These are phyloP conservation scores for Candoia aspera DNA, from an alignment of 2,113 vertebrate genomes.

Conservation along the genomic window DNA sequence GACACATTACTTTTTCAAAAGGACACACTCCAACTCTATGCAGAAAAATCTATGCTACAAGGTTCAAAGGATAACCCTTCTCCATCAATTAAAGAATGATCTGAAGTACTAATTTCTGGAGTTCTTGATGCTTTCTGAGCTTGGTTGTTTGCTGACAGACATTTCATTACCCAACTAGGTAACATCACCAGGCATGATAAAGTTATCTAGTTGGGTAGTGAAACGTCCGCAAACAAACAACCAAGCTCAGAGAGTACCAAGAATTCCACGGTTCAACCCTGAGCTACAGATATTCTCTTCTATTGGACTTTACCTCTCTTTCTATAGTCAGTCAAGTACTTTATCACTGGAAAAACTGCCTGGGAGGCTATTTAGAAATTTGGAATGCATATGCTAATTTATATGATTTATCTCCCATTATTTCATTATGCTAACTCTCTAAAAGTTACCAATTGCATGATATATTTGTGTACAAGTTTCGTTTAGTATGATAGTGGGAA, in stretches of 20 bases:
- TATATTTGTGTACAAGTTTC: not conserved
- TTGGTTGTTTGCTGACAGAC: not conserved
- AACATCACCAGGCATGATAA: not conserved
- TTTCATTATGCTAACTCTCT: not conserved
- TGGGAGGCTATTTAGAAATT: not conserved
- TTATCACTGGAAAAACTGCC: not conserved
- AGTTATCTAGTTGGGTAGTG: not conserved
- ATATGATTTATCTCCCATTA: not conserved
- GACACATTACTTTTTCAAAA: not conserved
- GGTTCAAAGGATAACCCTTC: not conserved
- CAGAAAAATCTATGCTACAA: not conserved
- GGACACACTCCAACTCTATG: not conserved
- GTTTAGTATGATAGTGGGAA: not conserved
- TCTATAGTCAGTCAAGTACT: not conserved
- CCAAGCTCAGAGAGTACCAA: not conserved
- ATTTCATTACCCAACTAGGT: not conserved
- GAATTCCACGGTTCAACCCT: not conserved
- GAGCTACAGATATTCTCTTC: not conserved
- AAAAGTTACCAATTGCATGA: not conserved
- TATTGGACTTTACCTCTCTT: not conserved
- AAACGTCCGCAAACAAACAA: not conserved
- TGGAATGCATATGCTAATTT: not conserved
- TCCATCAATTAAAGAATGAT: not conserved
- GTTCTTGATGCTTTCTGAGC: not conserved
- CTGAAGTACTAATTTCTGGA: not conserved